phyloP scores from a whole-genome alignment of 2,797 vertebrate genomes.

The Arvicola amphibius region DNA sequence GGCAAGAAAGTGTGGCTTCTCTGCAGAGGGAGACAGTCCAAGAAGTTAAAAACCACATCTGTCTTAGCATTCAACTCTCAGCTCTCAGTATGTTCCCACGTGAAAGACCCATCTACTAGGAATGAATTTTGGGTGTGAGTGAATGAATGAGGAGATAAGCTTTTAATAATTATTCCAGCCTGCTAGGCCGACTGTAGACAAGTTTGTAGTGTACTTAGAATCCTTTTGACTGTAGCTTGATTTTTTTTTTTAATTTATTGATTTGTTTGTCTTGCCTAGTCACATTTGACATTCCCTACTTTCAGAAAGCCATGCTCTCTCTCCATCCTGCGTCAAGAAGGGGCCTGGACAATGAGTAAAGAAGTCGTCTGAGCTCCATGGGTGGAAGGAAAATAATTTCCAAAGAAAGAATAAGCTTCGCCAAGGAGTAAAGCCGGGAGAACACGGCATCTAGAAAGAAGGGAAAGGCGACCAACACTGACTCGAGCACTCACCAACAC shows the following conservation, averaged over 20 bases:
- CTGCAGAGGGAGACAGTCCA: background rate
- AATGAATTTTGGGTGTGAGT: background rate
- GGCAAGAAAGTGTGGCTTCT: background rate
- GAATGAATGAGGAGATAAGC: background rate
- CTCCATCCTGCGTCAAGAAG: background rate
- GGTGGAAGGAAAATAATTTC: background rate
- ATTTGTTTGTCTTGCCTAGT: background rate
- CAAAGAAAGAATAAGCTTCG: background rate
- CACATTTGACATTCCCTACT: background rate
- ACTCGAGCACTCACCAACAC: background rate
- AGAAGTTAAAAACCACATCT: background rate
- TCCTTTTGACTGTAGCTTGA: background rate
- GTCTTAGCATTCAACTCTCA: background rate
- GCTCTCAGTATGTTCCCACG: background rate
- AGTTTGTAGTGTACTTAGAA: slow-evolving; percentile 23
- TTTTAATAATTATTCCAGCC: background rate
- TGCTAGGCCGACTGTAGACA: background rate
- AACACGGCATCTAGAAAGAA: background rate
- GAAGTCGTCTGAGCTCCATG: background rate
- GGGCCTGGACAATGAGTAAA: background rate
- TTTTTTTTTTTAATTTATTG: background rate
- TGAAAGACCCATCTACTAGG: background rate
- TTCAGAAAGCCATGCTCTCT: background rate
- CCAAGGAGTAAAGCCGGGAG: background rate
- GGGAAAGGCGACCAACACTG: background rate